Base-by-base conservation (phyloP, 2,888 invertebrate genomes). In the Mellilla xanthometata region DNA sequence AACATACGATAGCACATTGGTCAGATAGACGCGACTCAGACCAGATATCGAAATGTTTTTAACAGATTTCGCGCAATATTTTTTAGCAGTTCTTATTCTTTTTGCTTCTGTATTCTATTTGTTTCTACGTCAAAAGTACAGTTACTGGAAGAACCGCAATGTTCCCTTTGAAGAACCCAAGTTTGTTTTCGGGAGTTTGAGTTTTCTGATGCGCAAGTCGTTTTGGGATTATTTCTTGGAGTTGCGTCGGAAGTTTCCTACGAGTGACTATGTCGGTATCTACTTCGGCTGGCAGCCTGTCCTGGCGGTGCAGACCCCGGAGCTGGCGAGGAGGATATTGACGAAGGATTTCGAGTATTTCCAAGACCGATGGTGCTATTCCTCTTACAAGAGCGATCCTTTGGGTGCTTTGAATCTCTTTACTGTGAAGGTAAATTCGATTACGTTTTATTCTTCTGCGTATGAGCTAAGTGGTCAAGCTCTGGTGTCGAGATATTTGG, bases 321-420 rank as follows among this genome's bases (percentile, higher is more conserved):
- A 82, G 12, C 62, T 81, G 3, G 80, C 80, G 0, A 71, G 67
- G 23, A 64, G 56, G 35, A 52, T 85, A 9, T 54, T 84, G 4
- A 70, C 71, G 1, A 79, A 76, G 38, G 80, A 82, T 42, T 64
- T 62, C 29, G 74, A 77, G 0, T 49, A 67, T 54, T 85, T 85
- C 43, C 71, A 75, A 54, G 69, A 83, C 30, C 65, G 85, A 56
- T 68, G 61, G 48, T 32, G 63, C 30, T 76, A 72, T 30, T 53
- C 76, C 0, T 66, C 73, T 5, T 58, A 62, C 9, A 39, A 35
- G 0, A 56, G 69, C 2, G 84, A 85, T 50, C 79, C 79, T 1
- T 56, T 84, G 31, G 84, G 84, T 1, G 65, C 80, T 1, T 58
- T 83, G 13, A 83, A 82, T 58, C 58, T 85, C n/a, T 83, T 84